phyloP scores from a whole-genome alignment of 2,888 invertebrate genomes.

The Clitarchus hookeri region DNA sequence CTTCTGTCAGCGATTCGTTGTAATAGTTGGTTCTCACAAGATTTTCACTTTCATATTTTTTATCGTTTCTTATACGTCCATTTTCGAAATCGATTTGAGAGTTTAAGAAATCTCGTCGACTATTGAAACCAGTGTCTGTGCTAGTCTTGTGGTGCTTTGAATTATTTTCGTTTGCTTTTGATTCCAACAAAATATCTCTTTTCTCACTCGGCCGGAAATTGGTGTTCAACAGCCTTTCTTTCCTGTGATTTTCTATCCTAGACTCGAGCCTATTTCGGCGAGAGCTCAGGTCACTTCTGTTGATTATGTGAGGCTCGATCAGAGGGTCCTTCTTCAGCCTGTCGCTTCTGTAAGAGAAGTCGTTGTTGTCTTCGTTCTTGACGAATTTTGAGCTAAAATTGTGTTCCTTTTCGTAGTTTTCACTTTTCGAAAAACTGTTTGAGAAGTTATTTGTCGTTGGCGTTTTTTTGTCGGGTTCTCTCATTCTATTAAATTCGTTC shows the following conservation, averaged over 20 bases:
- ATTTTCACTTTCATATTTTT: constrained; percentile 50
- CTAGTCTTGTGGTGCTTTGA: constrained; percentile 52
- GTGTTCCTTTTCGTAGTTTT: constrained; percentile 45
- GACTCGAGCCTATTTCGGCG: constrained; percentile 77
- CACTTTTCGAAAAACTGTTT: constrained; percentile 45
- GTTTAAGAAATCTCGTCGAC: constrained; percentile 37
- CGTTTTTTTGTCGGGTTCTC: not conserved
- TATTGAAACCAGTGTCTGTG: constrained; percentile 51
- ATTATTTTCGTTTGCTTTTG: constrained; percentile 52
- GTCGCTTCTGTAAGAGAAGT: constrained; percentile 37
- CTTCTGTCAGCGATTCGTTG: constrained; percentile 22
- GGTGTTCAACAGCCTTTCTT: constrained; percentile 47
- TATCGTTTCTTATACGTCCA: constrained; percentile 43
- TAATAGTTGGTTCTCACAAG: not conserved
- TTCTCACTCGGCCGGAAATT: constrained; percentile 53
- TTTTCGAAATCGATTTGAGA: constrained; percentile 35
- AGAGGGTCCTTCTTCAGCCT: constrained; percentile 51
- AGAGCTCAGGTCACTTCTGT: constrained; percentile 64
- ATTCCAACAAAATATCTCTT: constrained; percentile 51
- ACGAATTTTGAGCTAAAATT: constrained; percentile 28
- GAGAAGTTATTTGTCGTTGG: constrained; percentile 1
- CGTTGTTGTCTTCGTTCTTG: constrained; percentile 42
- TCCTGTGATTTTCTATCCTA: constrained; percentile 61
- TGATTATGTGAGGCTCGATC: constrained; percentile 26
- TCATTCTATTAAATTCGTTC: not conserved